Evolutionary conservation across 2,113 vertebrate species (phyloP).

Genomic region (Empidonax traillii): DNA sequence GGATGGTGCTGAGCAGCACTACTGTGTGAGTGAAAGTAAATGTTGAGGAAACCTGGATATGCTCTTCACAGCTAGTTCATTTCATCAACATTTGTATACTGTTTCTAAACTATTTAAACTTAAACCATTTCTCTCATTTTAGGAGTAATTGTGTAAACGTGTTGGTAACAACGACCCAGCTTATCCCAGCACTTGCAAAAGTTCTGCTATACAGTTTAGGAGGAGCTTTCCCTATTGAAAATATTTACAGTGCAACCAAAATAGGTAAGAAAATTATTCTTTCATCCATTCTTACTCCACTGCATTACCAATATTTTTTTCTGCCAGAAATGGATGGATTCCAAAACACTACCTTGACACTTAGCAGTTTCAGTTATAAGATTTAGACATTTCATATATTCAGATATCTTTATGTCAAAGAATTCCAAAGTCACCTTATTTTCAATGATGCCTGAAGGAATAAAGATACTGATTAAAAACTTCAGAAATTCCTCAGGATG

Average conservation of each 20-base stretch:
- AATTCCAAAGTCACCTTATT: not conserved
- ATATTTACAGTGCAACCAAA: conserved; percentile 86
- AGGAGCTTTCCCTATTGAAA: conserved; percentile 84
- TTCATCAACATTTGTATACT: not conserved
- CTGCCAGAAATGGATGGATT: not conserved
- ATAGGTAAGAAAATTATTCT: conserved; percentile 75
- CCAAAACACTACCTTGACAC: not conserved
- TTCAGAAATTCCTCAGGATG: not conserved
- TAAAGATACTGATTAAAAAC: not conserved
- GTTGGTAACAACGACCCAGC: conserved; percentile 81
- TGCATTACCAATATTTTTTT: not conserved
- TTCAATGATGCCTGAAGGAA: not conserved
- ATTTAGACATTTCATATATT: not conserved
- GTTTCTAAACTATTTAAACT: not conserved
- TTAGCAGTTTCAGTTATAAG: not conserved
- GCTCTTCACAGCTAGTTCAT: not conserved
- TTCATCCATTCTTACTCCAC: not conserved
- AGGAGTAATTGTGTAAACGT: conserved; percentile 85
- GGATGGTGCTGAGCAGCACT: not conserved
- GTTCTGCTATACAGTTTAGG: conserved; percentile 82
- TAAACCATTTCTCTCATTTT: conserved; percentile 23
- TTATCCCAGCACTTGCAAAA: conserved; percentile 85
- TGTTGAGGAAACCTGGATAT: not conserved
- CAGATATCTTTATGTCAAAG: not conserved
- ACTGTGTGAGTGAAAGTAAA: not conserved